phyloP scores from a whole-genome alignment of 2,113 vertebrate species.

The Nesoenas mayeri region DNA sequence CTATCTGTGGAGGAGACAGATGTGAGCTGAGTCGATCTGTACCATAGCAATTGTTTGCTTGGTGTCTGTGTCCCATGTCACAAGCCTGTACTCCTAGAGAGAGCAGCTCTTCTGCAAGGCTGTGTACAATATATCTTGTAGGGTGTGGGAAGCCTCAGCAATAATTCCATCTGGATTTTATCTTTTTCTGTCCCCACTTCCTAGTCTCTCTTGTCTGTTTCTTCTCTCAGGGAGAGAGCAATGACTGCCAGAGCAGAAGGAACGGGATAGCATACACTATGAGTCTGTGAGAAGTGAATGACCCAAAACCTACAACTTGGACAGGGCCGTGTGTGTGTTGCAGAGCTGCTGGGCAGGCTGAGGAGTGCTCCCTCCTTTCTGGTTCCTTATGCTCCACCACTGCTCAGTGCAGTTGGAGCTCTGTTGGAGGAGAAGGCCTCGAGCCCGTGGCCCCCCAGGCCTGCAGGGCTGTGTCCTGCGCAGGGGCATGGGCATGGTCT shows the following conservation, averaged over 20 bases:
- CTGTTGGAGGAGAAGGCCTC: accelerated
- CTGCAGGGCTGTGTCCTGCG: not conserved
- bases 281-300: not conserved
- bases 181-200: not conserved
- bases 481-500: not conserved
- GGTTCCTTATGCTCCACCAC: not conserved
- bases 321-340: not conserved
- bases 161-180: not conserved
- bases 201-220: not conserved
- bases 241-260: not conserved
- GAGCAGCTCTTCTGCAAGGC: not conserved
- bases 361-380: not conserved
- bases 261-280: accelerated
- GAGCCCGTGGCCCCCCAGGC: not conserved
- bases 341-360: not conserved
- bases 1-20: not conserved
- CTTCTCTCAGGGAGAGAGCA: not conserved
- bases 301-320: not conserved
- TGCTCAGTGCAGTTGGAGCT: not conserved
- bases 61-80: accelerated
- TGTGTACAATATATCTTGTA: not conserved
- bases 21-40: not conserved
- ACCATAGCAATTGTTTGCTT: not conserved
- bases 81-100: not conserved
- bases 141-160: not conserved